Evolutionary conservation across 2,888 invertebrate genomes (phyloP).

Genomic region (Heterodera filipjevi): DNA sequence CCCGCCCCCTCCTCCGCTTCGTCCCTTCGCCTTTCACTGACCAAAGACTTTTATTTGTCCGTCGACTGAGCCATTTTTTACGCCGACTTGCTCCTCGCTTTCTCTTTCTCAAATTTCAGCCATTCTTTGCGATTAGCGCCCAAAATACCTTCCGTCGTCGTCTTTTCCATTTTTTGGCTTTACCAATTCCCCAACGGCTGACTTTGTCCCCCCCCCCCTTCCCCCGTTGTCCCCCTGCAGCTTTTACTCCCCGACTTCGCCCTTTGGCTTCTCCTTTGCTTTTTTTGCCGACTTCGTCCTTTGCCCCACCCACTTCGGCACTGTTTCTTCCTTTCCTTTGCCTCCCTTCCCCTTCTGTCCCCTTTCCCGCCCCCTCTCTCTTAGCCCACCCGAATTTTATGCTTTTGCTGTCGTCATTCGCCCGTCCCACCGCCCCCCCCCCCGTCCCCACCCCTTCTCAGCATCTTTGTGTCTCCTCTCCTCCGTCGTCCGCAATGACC

Average conservation of each 20-base stretch:
- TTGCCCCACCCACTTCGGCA: no score
- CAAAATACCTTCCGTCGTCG: not conserved
- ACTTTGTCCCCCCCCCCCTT: no score
- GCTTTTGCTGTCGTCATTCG: conserved; percentile 2
- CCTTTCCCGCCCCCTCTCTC: not conserved
- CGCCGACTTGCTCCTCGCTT: not conserved
- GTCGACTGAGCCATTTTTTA: not conserved
- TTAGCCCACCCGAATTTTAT: not conserved
- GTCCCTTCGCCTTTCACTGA: not conserved
- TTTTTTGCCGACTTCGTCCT: not conserved
- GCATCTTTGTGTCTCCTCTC: not conserved
- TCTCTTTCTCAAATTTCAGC: not conserved
- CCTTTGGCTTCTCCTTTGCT: no score
- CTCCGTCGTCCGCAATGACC: not conserved
- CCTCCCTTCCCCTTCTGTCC: not conserved
- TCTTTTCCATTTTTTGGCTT: not conserved
- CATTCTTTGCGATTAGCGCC: not conserved
- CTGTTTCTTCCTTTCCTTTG: no score
- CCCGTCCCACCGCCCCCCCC: no score
- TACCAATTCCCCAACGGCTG: not conserved
- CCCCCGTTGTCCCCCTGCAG: no score
- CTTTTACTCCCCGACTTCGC: no score
- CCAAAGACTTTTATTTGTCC: not conserved
- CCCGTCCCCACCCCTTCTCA: no score
- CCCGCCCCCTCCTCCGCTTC: not conserved